Evolutionary conservation across 92 coral and sea anemone genomes (phyloP), one percentile per base, ranked within the genome.

Genomic region (Phenganax marumi): DNA sequence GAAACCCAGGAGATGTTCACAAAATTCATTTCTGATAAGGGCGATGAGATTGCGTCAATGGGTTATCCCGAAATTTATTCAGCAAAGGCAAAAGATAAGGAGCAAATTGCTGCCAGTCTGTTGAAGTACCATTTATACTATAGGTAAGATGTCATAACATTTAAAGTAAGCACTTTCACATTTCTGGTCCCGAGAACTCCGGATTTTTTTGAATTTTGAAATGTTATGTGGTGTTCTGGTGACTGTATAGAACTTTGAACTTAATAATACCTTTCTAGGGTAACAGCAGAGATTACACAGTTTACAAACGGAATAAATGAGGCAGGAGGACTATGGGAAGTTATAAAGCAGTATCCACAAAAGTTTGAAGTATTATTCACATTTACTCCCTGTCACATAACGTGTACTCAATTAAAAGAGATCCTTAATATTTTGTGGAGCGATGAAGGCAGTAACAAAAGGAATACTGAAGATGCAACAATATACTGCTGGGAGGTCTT

Each of bases 401-500:
- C 50, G 21, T 14, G 58, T 49, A 49, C 48, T 1, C 22, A 7
- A 50, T 19, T 75, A 10, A 50, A 75, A 25, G 56, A 49, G 12
- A 10, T 75, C 10, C 10, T 75, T 10, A 0, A 47, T 12, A 50
- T 75, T 25, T 2, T 10, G 10, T 83, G 86, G 86, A 83, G 86
- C 18, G 78, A 55, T 23, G 71, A 12, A 50, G 86, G 86, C 13
- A 83, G 86, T 63, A 83, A 83, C 80, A 73, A 18, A 25, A 52
- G 86, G 60, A n/a, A 10, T 55, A 56, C 55, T 25, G 86, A 83
- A 48, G 86, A 83, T 52, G 86, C 86, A 22, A 83, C 86, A 53
- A 83, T 83, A 23, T 83, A 83, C 54, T 69, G 81, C 23, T 83
- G 86, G 86, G 86, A 83, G 57, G 14, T 83, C 33, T 83, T 69